These are phyloP conservation scores for Leucozona laternaria DNA, from an alignment of 2,888 invertebrate genomes.

Conservation along the genomic window DNA sequence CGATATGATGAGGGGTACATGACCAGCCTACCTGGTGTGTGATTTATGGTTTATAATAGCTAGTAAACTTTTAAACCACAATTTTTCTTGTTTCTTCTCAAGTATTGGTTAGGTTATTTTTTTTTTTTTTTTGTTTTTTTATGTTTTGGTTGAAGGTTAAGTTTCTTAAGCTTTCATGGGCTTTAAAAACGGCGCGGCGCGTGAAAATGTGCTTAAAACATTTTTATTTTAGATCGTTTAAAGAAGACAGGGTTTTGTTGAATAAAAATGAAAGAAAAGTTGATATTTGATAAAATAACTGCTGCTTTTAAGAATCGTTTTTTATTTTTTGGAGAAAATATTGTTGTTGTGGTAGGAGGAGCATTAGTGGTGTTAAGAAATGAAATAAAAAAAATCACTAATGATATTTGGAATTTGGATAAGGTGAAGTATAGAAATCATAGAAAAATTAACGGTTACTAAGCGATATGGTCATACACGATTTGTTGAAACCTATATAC, in stretches of 20 bases:
- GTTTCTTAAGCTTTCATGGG: constrained; percentile 8
- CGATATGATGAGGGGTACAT: constrained; percentile 20
- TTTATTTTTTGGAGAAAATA: too few species aligned
- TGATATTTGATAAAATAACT: too few species aligned
- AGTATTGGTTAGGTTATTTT: not conserved
- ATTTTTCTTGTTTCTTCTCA: not conserved
- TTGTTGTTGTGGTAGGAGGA: too few species aligned
- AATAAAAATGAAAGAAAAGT: too few species aligned
- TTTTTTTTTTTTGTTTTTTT: not conserved
- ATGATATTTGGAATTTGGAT: too few species aligned
- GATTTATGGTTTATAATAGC: constrained; percentile 67
- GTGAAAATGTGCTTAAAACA: not conserved
- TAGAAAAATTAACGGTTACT: too few species aligned
- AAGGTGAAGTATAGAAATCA: too few species aligned
- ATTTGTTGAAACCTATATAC: too few species aligned
- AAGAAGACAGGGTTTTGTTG: not conserved
- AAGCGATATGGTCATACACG: too few species aligned
- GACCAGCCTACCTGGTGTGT: constrained; percentile 26
- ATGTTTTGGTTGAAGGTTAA: constrained; percentile 25
- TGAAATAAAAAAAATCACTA: too few species aligned
- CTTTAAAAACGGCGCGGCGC: not conserved
- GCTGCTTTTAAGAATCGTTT: too few species aligned
- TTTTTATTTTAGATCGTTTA: not conserved
- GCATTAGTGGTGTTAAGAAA: too few species aligned
- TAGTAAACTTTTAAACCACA: constrained; percentile 9